Percentiles rank a stretch among this genome's conserved stretches.
These are phyloP conservation scores for Caenorhabditis sp. DNA, from an alignment of 2,888 invertebrate genomes.

Conservation along the genomic window DNA sequence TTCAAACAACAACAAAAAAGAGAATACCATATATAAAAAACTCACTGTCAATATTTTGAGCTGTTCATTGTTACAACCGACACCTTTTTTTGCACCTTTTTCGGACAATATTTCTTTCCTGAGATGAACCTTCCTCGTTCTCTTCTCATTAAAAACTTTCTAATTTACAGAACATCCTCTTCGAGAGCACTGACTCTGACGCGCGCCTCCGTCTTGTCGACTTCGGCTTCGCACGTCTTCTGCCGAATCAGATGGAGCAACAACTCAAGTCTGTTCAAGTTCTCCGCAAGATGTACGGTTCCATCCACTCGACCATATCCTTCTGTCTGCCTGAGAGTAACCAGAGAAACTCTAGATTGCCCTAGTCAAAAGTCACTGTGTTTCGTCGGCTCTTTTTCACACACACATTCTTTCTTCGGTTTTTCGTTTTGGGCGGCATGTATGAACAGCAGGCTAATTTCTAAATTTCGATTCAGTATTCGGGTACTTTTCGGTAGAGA, in stretches of 20 bases:
- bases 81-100: background rate
- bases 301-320: background rate
- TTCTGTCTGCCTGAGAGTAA: constrained; percentile 16
- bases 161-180: constrained; percentile 87
- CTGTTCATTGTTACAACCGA: background rate
- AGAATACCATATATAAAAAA: too few relatives aligned
- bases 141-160: too few relatives aligned
- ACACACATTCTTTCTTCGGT: background rate
- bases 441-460: background rate
- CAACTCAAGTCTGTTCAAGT: constrained; percentile 77
- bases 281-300: constrained; percentile 73
- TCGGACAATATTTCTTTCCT: too few relatives aligned
- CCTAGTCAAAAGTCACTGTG: constrained; percentile 58
- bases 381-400: constrained; percentile 31
- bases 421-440: constrained; percentile 2
- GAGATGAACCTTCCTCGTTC: too few relatives aligned
- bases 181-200: constrained; percentile 86
- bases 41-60: too few relatives aligned
- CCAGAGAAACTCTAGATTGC: constrained; percentile 24
- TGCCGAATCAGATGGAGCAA: constrained; percentile 84
- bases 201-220: constrained; percentile 93
- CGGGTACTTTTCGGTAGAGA: constrained; percentile 44
- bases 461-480: background rate
- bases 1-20: too few relatives aligned
- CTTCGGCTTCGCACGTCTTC: constrained; percentile 94